Evolutionary conservation across 2,888 invertebrate genomes (phyloP).

Genomic region (Mallateleia sp.): DNA sequence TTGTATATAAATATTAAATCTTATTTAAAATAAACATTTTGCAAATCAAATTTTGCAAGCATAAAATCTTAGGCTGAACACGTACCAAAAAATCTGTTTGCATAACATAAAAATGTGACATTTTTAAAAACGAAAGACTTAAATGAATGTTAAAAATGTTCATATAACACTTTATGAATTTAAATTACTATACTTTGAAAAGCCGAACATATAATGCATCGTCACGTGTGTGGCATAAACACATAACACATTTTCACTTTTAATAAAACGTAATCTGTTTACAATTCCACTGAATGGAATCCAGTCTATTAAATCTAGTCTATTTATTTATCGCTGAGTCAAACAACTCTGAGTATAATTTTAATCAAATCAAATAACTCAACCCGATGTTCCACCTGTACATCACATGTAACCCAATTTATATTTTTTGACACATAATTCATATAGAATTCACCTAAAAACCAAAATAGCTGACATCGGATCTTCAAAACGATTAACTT

Average conservation of each 20-base stretch:
- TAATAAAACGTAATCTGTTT: constrained; percentile 39
- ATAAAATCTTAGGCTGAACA: too few species aligned
- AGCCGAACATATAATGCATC: constrained; percentile 22
- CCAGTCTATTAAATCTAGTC: constrained; percentile 6
- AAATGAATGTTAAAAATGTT: too few species aligned
- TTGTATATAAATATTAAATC: too few species aligned
- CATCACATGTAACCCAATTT: constrained; percentile 8
- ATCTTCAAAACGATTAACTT: constrained; percentile 14
- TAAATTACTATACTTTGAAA: constrained; percentile 1
- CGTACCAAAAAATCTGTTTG: too few species aligned
- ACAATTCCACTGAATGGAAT: constrained; percentile 13
- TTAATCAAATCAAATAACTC: constrained; percentile 26
- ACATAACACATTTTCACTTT: constrained; percentile 42
- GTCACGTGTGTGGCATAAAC: constrained; percentile 35
- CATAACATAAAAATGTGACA: too few species aligned
- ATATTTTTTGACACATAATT: constrained; percentile 28
- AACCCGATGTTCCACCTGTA: not conserved
- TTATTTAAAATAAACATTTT: too few species aligned
- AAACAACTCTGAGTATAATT: not conserved
- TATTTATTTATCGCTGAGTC: too few species aligned
- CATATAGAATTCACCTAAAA: constrained; percentile 26
- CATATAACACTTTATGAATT: constrained; percentile 43
- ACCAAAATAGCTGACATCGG: constrained; percentile 9
- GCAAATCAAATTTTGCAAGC: too few species aligned
- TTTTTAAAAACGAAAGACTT: too few species aligned